These are phyloP conservation scores for Zaprionus obscuricornis DNA, from an alignment of 2,888 invertebrate genomes.

Conservation along the genomic window DNA sequence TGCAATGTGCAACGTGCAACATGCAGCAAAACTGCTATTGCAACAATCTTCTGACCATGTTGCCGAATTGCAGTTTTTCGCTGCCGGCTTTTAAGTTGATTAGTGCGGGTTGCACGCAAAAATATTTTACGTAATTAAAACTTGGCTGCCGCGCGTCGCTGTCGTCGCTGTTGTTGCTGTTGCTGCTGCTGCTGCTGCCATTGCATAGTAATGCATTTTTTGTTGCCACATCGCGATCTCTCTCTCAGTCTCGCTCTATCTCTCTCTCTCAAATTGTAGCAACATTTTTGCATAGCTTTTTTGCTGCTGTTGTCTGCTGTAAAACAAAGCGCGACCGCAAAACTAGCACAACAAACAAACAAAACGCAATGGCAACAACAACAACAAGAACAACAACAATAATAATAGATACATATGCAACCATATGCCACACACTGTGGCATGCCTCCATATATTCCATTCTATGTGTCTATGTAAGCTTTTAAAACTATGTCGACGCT, in stretches of 20 bases:
- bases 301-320: conserved; percentile 48
- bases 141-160: conserved; percentile 49
- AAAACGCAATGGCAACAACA: too few species aligned
- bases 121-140: conserved; percentile 78
- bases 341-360: conserved; percentile 70
- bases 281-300: conserved; percentile 44
- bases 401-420: conserved; percentile 14
- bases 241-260: neutral
- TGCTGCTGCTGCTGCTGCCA: conserved; percentile 28
- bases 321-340: conserved; percentile 68
- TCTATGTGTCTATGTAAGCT: conserved; percentile 4
- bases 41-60: conserved; percentile 51
- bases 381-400: conserved; percentile 25
- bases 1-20: conserved; percentile 22
- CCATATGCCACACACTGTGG: conserved; percentile 53
- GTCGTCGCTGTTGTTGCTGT: neutral
- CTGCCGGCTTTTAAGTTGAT: conserved; percentile 70
- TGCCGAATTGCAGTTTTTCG: conserved; percentile 69
- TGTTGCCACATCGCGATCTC: neutral
- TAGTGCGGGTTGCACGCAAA: conserved; percentile 66
- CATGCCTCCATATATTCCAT: conserved; percentile 25
- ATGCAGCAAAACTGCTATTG: conserved; percentile 25
- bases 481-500: conserved; percentile 37
- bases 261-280: conserved; percentile 37
- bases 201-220: conserved; percentile 61